These are phyloP conservation scores for Syndactyla subalaris DNA, from an alignment of 2,797 vertebrate species.

Conservation along the genomic window DNA sequence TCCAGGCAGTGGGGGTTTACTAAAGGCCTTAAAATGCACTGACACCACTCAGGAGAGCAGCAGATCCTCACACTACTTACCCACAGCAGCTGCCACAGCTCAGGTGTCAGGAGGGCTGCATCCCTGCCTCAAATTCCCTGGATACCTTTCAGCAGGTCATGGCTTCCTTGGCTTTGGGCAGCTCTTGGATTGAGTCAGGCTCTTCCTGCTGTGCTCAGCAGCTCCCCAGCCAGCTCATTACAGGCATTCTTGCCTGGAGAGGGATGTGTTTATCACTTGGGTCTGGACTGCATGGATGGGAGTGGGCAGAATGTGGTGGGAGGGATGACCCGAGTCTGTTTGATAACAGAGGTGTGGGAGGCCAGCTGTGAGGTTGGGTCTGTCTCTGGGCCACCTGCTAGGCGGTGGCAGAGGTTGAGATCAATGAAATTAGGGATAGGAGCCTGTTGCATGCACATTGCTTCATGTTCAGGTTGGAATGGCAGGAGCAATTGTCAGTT, in stretches of 20 bases:
- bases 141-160: neutral
- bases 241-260: neutral
- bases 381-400: neutral
- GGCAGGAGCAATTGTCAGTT: neutral
- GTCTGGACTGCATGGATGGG: neutral
- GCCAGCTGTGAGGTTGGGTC: neutral
- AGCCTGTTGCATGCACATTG: neutral
- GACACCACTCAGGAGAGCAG: neutral
- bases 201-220: neutral
- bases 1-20: neutral
- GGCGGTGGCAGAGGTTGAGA: neutral
- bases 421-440: neutral
- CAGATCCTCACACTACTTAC: neutral
- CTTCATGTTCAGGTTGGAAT: neutral
- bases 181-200: neutral
- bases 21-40: neutral
- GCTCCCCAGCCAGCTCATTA: neutral
- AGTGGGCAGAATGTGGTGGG: neutral
- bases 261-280: neutral
- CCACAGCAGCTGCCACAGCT: neutral
- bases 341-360: neutral
- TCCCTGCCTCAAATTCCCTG: neutral
- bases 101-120: neutral
- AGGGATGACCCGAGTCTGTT: accelerated
- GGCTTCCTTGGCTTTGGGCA: neutral